Conservation (phyloP, 2,888 invertebrate species). For the Scaptomyza reducta region DNA sequence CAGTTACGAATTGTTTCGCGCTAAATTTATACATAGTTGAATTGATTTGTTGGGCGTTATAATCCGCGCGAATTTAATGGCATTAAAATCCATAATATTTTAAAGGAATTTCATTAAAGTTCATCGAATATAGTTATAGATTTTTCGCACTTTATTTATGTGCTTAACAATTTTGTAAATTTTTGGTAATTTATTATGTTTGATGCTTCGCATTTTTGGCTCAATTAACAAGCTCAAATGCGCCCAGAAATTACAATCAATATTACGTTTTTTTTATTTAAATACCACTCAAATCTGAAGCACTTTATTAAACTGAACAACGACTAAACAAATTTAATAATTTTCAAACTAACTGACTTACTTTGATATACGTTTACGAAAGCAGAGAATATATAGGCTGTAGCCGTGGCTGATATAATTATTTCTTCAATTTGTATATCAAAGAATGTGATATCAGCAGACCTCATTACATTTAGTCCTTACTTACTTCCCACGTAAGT, state of each 20-base stretch:
- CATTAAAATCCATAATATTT: not conserved
- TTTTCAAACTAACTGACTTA: not conserved
- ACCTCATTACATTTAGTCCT: too few species aligned
- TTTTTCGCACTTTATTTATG: not conserved
- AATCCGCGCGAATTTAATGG: not conserved
- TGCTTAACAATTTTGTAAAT: not conserved
- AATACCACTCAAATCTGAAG: not conserved
- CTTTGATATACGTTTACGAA: too few species aligned
- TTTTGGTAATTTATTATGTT: not conserved
- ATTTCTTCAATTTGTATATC: constrained; percentile 19
- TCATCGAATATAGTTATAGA: not conserved
- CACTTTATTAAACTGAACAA: too few species aligned
- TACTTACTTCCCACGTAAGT: not conserved
- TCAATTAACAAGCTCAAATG: too few species aligned
- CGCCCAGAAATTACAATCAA: too few species aligned
- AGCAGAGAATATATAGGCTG: too few species aligned
- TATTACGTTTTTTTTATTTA: not conserved
- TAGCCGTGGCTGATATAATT: not conserved
- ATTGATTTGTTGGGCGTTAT: not conserved
- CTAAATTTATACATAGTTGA: constrained; percentile 12
- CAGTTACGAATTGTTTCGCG: constrained; percentile 4
- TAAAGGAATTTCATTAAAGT: not conserved
- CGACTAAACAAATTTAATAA: not conserved
- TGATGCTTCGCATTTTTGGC: too few species aligned
- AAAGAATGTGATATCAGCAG: constrained; percentile 24